Evolutionary conservation across 2,113 vertebrate species (phyloP).

Genomic region (Labeo catla): DNA sequence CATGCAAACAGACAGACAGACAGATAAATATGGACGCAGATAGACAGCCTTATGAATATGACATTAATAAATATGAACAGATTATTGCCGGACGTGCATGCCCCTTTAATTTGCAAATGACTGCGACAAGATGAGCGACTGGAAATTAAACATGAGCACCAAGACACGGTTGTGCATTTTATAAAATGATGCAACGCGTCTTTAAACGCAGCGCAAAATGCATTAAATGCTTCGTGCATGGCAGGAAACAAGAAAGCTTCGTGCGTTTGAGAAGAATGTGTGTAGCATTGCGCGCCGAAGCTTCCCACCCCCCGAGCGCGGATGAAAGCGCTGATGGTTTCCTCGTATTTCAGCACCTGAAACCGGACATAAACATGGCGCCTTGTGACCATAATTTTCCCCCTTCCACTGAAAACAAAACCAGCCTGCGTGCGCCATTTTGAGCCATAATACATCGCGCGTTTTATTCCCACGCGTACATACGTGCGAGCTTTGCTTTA

Average conservation of each 20-base stretch:
- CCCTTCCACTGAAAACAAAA: background rate
- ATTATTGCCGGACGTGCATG: background rate
- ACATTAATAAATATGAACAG: background rate
- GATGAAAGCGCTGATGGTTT: background rate
- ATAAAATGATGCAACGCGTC: background rate
- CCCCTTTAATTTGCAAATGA: conserved; percentile 32
- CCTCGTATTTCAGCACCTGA: conserved; percentile 1
- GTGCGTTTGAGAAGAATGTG: background rate
- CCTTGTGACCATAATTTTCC: conserved; percentile 25
- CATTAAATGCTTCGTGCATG: background rate
- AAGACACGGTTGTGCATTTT: background rate
- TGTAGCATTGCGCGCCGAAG: background rate
- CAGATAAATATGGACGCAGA: background rate
- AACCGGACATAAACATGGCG: conserved; percentile 45
- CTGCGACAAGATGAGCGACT: conserved; percentile 28
- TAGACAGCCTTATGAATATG: background rate
- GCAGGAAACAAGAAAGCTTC: background rate
- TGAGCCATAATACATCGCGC: background rate
- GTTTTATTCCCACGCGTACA: background rate
- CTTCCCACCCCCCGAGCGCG: conserved; percentile 19
- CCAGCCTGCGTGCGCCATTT: conserved; percentile 49
- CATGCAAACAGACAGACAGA: background rate
- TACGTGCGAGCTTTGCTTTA: background rate
- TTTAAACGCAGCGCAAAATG: background rate
- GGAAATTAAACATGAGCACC: background rate